A percentile compares a stretch with the other conserved stretches of the same genome.
Conservation (phyloP, 2,888 invertebrate genomes). For the Chrysopilus asiliformis region DNA sequence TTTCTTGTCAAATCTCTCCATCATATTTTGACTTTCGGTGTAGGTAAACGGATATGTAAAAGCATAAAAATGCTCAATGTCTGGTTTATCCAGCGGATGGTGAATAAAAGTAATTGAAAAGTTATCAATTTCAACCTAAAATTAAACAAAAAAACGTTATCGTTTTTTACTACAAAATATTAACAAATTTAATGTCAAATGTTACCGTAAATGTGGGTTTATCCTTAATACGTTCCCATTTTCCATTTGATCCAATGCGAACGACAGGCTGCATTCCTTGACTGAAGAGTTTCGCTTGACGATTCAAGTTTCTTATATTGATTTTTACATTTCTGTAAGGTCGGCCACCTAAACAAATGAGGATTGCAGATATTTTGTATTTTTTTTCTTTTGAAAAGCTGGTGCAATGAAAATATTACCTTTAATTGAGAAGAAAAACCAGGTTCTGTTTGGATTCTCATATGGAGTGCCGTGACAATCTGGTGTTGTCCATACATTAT, state of each 20-base stretch:
- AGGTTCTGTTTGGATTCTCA: conserved; percentile 81
- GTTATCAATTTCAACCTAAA: conserved; percentile 50
- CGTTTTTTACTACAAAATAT: too few relatives aligned
- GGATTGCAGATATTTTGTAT: conserved; percentile 2
- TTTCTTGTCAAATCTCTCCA: conserved; percentile 51
- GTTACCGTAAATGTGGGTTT: conserved; percentile 63
- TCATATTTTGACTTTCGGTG: conserved; percentile 60
- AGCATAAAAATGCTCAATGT: conserved; percentile 70
- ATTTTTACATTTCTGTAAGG: conserved; percentile 52
- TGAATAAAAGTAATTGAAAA: conserved; percentile 64
- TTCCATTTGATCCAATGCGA: conserved; percentile 57
- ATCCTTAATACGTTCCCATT: conserved; percentile 75
- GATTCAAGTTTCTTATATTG: conserved; percentile 76
- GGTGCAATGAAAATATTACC: conserved; percentile 27
- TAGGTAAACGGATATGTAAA: conserved; percentile 87
- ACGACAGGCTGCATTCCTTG: conserved; percentile 83
- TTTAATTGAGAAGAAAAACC: conserved; percentile 80
- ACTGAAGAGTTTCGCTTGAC: conserved; percentile 79
- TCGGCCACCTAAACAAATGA: conserved; percentile 31
- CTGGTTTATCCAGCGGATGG: conserved; percentile 52
- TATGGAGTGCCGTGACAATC: conserved; percentile 78
- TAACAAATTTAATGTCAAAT: too few relatives aligned
- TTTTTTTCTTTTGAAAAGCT: not conserved
- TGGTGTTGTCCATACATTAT: conserved; percentile 80
- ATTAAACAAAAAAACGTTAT: not conserved